Base-by-base conservation (phyloP, 2,888 invertebrate genomes). In the Oxystoma pomonae region DNA sequence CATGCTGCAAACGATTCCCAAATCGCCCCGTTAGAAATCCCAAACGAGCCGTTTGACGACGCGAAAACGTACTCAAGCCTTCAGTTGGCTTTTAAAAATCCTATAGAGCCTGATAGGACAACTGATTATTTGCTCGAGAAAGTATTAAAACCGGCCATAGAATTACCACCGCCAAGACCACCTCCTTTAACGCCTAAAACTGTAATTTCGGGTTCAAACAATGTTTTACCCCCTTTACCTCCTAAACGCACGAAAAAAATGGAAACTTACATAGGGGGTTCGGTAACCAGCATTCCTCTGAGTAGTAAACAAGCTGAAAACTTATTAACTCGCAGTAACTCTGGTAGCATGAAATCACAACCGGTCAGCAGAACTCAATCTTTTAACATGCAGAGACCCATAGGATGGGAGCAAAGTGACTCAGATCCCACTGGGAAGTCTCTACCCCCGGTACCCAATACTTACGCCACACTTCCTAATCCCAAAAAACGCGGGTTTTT, bases 11-110 rank as follows among this genome's bases (percentile, higher is more conserved):
- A 88, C 1, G 76, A 89, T 50, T 72, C 75, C n/a, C 61, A 16
- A 18, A 59, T 58, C 16, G 53, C 59, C 2, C 2, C 60, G 1
- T 67, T 66, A 49, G 66, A 68, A 17, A 52, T 67, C 50, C 70
- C 71, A 20, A 68, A 69, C 50, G 83, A 85, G 22, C 87, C 87
- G 52, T 90, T 90, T 67, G 87, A 90, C 73, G 93, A 93, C 72
- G 85, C 89, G 35, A 89, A 90, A 64, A 92, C 92, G 0, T 94
- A 94, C 74, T 90, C 91, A 0, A 93, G 93, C 74, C 80, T 94
- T 60, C 94, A 94, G 75, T 83, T 91, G 74, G 94, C 94, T 0
- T 93, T 93, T 81, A 91, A 89, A 77, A 92, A 94, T 79, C 93
- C 93, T 0, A 35, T 67, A 16, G 59, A 62, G 16, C 20, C 53